A percentile compares a stretch with the other conserved stretches of the same genome.
Evolutionary conservation across 2,888 invertebrate genomes (phyloP).

Genomic region (Serrognathus titanus): DNA sequence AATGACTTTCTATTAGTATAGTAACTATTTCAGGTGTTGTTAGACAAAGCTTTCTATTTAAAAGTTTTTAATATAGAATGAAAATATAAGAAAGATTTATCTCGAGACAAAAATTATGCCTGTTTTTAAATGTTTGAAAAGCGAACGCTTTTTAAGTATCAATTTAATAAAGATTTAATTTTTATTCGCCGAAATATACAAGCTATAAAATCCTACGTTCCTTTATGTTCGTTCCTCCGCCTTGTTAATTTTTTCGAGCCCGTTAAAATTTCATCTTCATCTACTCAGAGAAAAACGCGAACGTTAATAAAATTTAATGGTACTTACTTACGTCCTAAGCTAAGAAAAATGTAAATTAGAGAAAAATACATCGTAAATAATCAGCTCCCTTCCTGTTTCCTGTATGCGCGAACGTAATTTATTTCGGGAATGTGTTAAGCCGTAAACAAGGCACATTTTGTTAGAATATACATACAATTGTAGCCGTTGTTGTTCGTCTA

Average conservation of each 20-base stretch:
- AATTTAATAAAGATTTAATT: constrained; percentile 15
- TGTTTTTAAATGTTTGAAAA: no score
- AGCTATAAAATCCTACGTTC: constrained; percentile 27
- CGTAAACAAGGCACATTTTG: constrained; percentile 31
- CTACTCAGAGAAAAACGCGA: constrained; percentile 33
- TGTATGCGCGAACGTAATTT: constrained; percentile 41
- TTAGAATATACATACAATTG: constrained; percentile 28
- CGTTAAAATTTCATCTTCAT: constrained; percentile 36
- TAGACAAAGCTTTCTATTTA: no score
- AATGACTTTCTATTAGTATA: no score
- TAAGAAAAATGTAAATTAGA: constrained; percentile 48
- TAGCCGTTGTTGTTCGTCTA: constrained; percentile 16
- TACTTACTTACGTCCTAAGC: constrained; percentile 41
- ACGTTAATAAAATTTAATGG: constrained; percentile 46
- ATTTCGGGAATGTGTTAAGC: constrained; percentile 46
- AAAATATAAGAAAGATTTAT: no score
- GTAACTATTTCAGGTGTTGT: no score
- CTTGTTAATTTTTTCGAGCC: constrained; percentile 28
- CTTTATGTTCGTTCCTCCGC: constrained; percentile 23
- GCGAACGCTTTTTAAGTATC: no score
- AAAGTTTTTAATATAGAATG: no score
- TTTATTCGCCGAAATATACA: constrained; percentile 18
- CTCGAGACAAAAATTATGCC: no score
- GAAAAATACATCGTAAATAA: constrained; percentile 49
- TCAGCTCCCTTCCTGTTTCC: constrained; percentile 47